Evolutionary conservation across 2,113 vertebrate genomes (phyloP), one percentile per base, ranked within the genome.

Genomic region (Steatornis caripensis): DNA sequence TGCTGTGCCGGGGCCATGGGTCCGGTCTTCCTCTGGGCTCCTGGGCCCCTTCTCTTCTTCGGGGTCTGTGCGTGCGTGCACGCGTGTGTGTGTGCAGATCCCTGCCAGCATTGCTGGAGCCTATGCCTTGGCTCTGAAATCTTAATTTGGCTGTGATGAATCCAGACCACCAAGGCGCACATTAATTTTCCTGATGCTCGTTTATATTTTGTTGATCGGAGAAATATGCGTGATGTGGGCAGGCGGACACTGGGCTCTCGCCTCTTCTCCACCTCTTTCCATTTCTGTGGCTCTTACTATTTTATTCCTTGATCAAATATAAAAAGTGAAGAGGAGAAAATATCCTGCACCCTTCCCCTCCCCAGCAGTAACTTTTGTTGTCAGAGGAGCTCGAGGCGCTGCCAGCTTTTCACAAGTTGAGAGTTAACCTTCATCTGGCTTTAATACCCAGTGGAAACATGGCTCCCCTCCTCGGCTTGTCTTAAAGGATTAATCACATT

Each of bases 171-270:
- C 98, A 68, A 90, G 97, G 90, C 88, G 17, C 97, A 97, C 98
- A 95, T 97, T 97, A 96, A 97, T 98, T 98, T 98, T 97, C 97
- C 96, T 51, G 95, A 83, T 97, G 97, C 97, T 98, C 97, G 90
- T 98, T 98, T 98, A 97, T 97, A 96, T 97, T 98, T 96, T 93
- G 97, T 95, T 98, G 97, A 98, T 98, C 84, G n/a, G 95, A 92
- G 96, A 98, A 98, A 97, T 93, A 95, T 95, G 97, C 62, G 10
- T 96, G 81, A 92, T 97, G 95, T 89, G 95, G 97, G 94, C 92
- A 98, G 96, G 96, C 96, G 97, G 94, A 89, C 89, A 53, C 74
- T 88, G 90, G 84, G 78, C 74, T 94, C 90, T 95, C 5, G 41
- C 89, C 84, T 64, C 93, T 66, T 97, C 58, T 94, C 72, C 49